These are phyloP conservation scores for Cryptomyrus ogoouensis DNA, from an alignment of 2,113 vertebrate genomes.

Conservation along the genomic window DNA sequence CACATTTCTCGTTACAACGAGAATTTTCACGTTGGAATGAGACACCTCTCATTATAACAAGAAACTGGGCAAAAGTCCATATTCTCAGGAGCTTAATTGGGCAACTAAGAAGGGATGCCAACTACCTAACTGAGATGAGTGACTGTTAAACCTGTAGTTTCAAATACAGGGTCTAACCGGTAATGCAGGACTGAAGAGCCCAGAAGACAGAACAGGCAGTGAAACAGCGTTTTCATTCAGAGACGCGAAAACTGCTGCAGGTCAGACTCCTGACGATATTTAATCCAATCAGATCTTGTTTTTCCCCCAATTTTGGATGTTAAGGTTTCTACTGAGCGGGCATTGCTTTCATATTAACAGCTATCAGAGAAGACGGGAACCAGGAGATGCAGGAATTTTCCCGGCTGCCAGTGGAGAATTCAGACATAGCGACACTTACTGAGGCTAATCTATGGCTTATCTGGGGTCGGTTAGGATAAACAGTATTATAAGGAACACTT, in stretches of 20 bases:
- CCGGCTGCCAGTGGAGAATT: slow-evolving; percentile 54
- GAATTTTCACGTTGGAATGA: background rate
- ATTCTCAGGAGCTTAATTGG: background rate
- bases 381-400: slow-evolving; percentile 46
- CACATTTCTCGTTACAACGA: background rate
- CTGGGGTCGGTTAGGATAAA: slow-evolving; percentile 39
- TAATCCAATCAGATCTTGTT: background rate
- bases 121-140: background rate
- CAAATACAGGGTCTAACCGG: background rate
- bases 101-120: background rate
- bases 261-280: background rate
- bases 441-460: slow-evolving; percentile 37
- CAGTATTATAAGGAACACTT: slow-evolving; percentile 4
- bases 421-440: slow-evolving; percentile 50
- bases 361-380: slow-evolving; percentile 41
- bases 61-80: background rate
- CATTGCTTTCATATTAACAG: slow-evolving; percentile 35
- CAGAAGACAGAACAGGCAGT: background rate
- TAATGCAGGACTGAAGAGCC: background rate
- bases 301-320: background rate
- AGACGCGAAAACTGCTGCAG: background rate
- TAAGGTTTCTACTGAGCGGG: slow-evolving; percentile 34
- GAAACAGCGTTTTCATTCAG: background rate
- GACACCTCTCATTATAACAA: background rate
- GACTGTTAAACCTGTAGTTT: background rate